A percentile compares a stretch with the other conserved stretches of the same genome.
phyloP scores from a whole-genome alignment of 1,140 invertebrate genomes.

The Hetaerina americana region DNA sequence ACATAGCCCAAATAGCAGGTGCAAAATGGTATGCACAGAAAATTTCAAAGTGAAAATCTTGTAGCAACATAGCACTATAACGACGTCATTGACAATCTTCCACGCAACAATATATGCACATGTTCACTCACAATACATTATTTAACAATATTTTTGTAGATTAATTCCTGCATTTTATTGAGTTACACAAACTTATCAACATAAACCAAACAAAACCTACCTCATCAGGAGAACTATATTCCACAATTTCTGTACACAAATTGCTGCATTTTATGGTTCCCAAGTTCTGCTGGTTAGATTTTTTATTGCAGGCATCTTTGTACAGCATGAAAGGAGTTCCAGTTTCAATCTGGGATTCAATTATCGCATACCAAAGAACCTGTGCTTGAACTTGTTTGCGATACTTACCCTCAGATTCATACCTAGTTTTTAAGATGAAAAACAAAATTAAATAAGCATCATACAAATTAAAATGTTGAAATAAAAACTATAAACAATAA shows the following conservation, averaged over 20 bases:
- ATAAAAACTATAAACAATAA: slow-evolving; percentile 4
- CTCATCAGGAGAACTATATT: slow-evolving; percentile 86
- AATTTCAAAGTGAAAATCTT: too few species aligned
- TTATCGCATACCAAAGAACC: slow-evolving; percentile 84
- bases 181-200: too few species aligned
- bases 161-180: too few species aligned
- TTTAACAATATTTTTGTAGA: too few species aligned
- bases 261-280: slow-evolving; percentile 99
- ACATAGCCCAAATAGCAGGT: too few species aligned
- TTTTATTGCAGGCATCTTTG: slow-evolving; percentile 94
- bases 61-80: too few species aligned
- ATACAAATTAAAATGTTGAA: slow-evolving; percentile 7
- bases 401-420: slow-evolving; percentile 71
- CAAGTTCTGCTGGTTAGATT: slow-evolving; percentile 96
- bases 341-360: slow-evolving; percentile 94
- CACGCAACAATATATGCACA: too few species aligned
- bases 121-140: too few species aligned
- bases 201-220: too few species aligned
- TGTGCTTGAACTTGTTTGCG: slow-evolving; percentile 72
- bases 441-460: slow-evolving; percentile 2
- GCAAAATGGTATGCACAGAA: too few species aligned
- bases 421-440: slow-evolving; percentile 39
- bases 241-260: slow-evolving; percentile 94
- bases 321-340: slow-evolving; percentile 97
- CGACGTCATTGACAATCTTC: too few species aligned